These are phyloP conservation scores for Macrosteles quadrilineatus DNA, from an alignment of 1,140 invertebrate species.

Conservation along the genomic window DNA sequence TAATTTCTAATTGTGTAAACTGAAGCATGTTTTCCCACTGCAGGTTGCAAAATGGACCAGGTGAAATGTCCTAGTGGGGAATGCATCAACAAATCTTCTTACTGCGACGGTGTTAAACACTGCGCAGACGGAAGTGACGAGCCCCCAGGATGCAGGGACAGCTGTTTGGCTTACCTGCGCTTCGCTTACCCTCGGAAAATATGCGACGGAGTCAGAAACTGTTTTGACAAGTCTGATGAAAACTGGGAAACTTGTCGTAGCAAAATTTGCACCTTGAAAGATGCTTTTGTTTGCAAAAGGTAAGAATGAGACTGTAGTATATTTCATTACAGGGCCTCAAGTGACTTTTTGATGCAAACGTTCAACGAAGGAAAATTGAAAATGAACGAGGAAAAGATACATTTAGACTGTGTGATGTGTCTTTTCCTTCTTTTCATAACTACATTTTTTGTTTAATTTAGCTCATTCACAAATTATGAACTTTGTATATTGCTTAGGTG, in stretches of 20 bases:
- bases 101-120: conserved; percentile 65
- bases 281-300: conserved; percentile 12
- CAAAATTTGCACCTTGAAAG: conserved; percentile 44
- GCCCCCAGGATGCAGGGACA: conserved; percentile 57
- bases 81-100: conserved; percentile 67
- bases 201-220: conserved; percentile 79
- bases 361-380: conserved; percentile 30
- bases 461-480: not conserved
- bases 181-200: conserved; percentile 63
- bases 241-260: conserved; percentile 63
- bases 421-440: not conserved
- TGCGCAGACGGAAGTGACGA: conserved; percentile 74
- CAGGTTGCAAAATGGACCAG: conserved; percentile 60
- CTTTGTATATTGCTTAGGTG: not conserved
- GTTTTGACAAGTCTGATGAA: conserved; percentile 79
- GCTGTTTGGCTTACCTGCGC: conserved; percentile 66
- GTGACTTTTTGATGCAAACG: not conserved
- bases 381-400: not conserved
- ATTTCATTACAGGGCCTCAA: not conserved
- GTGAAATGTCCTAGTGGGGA: conserved; percentile 65
- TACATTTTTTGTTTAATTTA: not conserved
- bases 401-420: not conserved
- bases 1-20: too few relatives aligned
- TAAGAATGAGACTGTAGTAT: not conserved
- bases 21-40: too few relatives aligned